Evolutionary conservation across 2,113 vertebrate species (phyloP).

Genomic region (Castor canadensis): DNA sequence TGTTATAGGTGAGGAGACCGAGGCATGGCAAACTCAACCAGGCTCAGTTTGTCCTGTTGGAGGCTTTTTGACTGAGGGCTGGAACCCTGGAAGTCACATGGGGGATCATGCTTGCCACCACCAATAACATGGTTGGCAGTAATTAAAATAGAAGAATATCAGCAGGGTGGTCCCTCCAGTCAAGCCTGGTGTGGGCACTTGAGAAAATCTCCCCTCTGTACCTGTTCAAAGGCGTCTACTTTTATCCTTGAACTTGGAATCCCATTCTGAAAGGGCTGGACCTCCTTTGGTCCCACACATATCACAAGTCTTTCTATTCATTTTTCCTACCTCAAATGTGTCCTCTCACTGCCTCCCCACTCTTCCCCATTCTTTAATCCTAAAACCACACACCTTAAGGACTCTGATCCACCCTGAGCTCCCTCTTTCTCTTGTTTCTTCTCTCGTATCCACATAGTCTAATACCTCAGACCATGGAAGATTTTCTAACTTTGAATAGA

Average conservation of each 20-base stretch:
- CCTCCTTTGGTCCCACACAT: neutral
- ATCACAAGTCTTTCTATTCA: neutral
- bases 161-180: neutral
- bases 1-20: fast-evolving
- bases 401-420: fast-evolving
- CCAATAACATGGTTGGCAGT: fast-evolving
- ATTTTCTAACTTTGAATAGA: neutral
- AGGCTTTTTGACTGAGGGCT: too few species aligned
- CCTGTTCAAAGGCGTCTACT: neutral
- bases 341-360: fast-evolving
- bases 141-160: too few species aligned
- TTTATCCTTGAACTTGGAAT: neutral
- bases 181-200: fast-evolving
- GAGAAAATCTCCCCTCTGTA: too few species aligned
- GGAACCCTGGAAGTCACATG: too few species aligned
- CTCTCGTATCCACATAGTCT: fast-evolving
- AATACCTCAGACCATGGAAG: neutral
- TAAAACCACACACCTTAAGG: neutral
- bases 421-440: neutral
- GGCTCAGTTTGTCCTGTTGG: too few species aligned
- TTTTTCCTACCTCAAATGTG: neutral
- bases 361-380: too few species aligned
- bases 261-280: neutral
- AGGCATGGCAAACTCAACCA: too few species aligned
- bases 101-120: fast-evolving